Evolutionary conservation across 2,113 vertebrate species (phyloP).

Genomic region (Tympanuchus pallidicinctus): DNA sequence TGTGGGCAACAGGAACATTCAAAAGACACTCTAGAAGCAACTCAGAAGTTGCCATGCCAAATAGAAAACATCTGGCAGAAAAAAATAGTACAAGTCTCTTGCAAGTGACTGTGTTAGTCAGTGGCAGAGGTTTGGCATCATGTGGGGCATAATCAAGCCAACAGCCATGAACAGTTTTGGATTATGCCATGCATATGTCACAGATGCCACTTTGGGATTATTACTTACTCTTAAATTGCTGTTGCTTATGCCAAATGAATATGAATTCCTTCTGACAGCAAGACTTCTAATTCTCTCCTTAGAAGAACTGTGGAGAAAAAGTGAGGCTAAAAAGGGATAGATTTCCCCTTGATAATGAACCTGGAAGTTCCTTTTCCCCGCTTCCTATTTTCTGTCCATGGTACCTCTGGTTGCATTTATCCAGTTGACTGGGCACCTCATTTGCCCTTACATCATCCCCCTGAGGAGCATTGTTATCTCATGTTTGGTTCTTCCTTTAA

Average conservation of each 20-base stretch:
- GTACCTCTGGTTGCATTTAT: background rate
- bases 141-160: background rate
- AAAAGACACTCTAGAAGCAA: background rate
- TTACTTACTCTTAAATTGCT: background rate
- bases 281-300: background rate
- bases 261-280: background rate
- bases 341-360: background rate
- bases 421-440: rapidly evolving
- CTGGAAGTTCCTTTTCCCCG: background rate
- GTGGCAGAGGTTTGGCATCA: conserved; percentile 1
- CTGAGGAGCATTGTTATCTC: rapidly evolving
- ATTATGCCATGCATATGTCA: background rate
- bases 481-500: background rate
- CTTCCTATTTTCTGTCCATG: background rate
- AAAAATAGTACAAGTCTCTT: background rate
- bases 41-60: background rate
- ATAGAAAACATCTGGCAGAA: conserved; percentile 7
- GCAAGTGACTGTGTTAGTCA: background rate
- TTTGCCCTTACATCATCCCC: background rate
- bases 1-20: background rate
- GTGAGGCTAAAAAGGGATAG: background rate
- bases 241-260: background rate
- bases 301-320: background rate
- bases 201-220: background rate
- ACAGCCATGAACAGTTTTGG: conserved; percentile 15